A percentile compares a stretch with the other conserved stretches of the same genome.
phyloP scores from a whole-genome alignment of 2,113 vertebrate genomes.

The Ciconia boyciana region DNA sequence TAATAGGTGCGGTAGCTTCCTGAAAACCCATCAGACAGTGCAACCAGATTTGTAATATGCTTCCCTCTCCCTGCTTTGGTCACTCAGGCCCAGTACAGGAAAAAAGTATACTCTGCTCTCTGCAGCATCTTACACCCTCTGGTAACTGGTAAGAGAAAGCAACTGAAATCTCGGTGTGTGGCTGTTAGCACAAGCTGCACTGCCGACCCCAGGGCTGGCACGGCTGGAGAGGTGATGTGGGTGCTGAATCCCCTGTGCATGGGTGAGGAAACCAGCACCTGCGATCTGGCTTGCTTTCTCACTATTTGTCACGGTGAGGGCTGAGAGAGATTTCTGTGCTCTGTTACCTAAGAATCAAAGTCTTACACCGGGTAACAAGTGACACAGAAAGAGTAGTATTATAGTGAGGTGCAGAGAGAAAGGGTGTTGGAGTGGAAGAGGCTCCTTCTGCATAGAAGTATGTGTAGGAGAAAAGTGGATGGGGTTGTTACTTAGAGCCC shows the following conservation, averaged over 20 bases:
- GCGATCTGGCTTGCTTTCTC: not conserved
- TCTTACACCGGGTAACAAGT: not conserved
- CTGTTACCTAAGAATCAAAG: not conserved
- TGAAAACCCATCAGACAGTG: not conserved
- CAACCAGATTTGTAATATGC: not conserved
- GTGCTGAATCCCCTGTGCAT: not conserved
- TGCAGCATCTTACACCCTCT: not conserved
- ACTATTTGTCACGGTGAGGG: not conserved
- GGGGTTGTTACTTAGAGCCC: not conserved
- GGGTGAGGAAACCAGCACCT: not conserved
- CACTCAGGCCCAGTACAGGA: not conserved
- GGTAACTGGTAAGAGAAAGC: not conserved
- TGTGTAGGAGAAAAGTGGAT: not conserved
- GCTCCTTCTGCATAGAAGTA: not conserved
- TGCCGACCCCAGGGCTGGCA: fast-evolving
- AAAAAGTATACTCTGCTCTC: not conserved
- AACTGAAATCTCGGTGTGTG: fast-evolving
- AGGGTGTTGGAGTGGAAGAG: not conserved
- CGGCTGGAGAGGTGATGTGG: not conserved
- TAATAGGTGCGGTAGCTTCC: not conserved
- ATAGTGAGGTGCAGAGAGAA: not conserved
- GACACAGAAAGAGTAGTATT: not conserved
- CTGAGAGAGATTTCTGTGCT: not conserved
- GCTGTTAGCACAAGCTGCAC: not conserved
- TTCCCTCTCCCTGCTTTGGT: not conserved